phyloP scores from a whole-genome alignment of 2,113 vertebrate genomes.

The Uria aalge region DNA sequence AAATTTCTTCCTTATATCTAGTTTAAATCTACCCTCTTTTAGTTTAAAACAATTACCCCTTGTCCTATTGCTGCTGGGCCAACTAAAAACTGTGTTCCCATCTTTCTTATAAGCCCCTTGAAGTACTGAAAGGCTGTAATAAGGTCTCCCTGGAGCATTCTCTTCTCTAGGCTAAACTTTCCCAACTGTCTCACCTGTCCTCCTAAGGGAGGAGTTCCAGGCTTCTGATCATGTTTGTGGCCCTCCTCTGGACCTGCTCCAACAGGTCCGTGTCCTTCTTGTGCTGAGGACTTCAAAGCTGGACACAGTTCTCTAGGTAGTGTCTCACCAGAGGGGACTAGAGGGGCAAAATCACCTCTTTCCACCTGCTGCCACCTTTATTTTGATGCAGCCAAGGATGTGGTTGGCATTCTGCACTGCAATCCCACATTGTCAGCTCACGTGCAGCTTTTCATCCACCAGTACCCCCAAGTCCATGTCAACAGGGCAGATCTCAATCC shows the following conservation, averaged over 20 bases:
- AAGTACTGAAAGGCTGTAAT: neutral
- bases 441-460: neutral
- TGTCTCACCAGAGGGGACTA: neutral
- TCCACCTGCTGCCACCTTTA: neutral
- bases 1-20: neutral
- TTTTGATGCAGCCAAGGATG: neutral
- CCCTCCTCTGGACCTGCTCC: neutral
- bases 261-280: neutral
- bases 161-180: neutral
- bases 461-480: neutral
- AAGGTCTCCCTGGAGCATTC: neutral
- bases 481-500: too few relatives aligned
- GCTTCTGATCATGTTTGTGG: neutral
- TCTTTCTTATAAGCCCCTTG: neutral
- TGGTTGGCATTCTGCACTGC: neutral
- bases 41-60: neutral
- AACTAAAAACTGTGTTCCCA: neutral
- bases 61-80: too few relatives aligned
- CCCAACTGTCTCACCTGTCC: neutral
- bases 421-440: rapidly evolving
- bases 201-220: neutral
- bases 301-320: neutral
- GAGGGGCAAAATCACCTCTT: neutral
- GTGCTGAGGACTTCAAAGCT: neutral
- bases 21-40: neutral